Percentiles rank a stretch among this genome's conserved stretches.
Evolutionary conservation across 1,140 invertebrate genomes (phyloP).

Genomic region (Drosophila paulistorum): DNA sequence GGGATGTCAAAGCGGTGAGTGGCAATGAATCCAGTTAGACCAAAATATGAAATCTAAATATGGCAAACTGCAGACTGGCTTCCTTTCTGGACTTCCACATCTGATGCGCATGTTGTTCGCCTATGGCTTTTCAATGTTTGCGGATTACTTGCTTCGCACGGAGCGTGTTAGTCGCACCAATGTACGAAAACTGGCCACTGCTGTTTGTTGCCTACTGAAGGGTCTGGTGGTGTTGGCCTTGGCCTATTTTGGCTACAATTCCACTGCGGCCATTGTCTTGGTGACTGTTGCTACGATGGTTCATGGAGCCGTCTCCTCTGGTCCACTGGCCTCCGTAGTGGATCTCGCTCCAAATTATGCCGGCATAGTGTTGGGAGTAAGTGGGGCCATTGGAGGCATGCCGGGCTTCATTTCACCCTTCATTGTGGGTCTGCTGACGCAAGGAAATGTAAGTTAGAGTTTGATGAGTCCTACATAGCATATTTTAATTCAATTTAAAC

Average conservation of each 20-base stretch:
- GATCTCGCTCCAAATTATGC: constrained; percentile 89
- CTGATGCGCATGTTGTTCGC: constrained; percentile 86
- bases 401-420: constrained; percentile 86
- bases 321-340: constrained; percentile 86
- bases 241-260: constrained; percentile 87
- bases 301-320: constrained; percentile 87
- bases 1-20: constrained; percentile 90
- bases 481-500: neutral
- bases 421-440: constrained; percentile 86
- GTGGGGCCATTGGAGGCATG: constrained; percentile 84
- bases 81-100: constrained; percentile 87
- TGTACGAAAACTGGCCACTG: constrained; percentile 86
- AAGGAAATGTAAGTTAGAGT: constrained; percentile 84
- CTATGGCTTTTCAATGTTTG: constrained; percentile 85
- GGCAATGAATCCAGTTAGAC: neutral
- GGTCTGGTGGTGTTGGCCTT: constrained; percentile 85
- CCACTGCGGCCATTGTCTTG: constrained; percentile 85
- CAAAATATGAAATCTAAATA: neutral
- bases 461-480: neutral
- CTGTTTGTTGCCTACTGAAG: constrained; percentile 85
- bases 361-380: constrained; percentile 86
- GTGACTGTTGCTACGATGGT: constrained; percentile 86
- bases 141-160: constrained; percentile 86
- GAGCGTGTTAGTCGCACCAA: constrained; percentile 86
- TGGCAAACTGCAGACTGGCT: constrained; percentile 84